Evolutionary conservation across 2,888 invertebrate species (phyloP), one percentile per base, ranked within the genome.

Genomic region (Ochropleura leucogaster): DNA sequence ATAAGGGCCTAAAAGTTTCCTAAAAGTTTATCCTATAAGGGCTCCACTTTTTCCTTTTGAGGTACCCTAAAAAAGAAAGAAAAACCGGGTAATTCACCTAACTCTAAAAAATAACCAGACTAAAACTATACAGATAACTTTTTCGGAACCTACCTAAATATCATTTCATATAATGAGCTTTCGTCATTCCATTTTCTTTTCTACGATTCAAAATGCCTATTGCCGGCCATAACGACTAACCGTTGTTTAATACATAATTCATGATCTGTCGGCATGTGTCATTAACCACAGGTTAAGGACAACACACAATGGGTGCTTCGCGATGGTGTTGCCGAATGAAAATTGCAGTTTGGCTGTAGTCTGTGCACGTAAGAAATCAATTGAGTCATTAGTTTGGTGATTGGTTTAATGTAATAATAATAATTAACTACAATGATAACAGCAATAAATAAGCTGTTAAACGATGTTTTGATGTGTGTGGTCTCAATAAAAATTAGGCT

Each of bases 271-370:
- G 10, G n/a, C 18, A 74, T 63, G 72, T 67, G 69, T 78, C 79
- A 82, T 77, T 80, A 84, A 70, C 53, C 49, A 64, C 85, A 72
- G 86, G 86, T 86, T 86, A 82, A 86, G 86, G 86, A 66, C 79
- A 12, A 14, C 18, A 75, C 59, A 86, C 85, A 86, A 86, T 86
- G 70, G 79, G 67, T 73, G 16, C 79, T 79, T 77, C 60, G 47
- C 30, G 65, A 68, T 42, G 18, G 30, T 59, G 70, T 63, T 64
- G 53, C 65, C 42, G 64, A 60, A 66, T 53, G 42, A 72, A 72
- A 71, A 74, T 53, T 51, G 60, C 51, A n/a, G 44, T 51, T 42
- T 42, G 14, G 12, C 7, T 14, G 64, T 57, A 64, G 72, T 74
- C 68, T 7, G 8, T 12, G 46, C 80, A 69, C 79, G 76, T 68